Conservation (phyloP, 2,888 invertebrate genomes). For the Tenthredo mesomela region DNA sequence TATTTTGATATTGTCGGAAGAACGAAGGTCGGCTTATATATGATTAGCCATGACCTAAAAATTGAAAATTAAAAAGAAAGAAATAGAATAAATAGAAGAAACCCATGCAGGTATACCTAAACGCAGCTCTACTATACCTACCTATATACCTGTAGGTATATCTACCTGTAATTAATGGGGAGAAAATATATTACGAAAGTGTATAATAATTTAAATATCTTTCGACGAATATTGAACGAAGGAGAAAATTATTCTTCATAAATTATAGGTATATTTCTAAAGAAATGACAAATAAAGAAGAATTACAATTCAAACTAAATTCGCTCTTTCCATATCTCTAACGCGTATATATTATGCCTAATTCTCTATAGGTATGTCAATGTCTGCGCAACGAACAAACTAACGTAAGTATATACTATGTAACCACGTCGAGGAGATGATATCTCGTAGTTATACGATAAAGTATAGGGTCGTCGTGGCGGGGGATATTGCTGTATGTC, state of each 20-base stretch:
- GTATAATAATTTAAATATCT: too few species aligned
- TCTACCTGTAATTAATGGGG: too few species aligned
- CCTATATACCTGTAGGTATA: too few species aligned
- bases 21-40: not conserved
- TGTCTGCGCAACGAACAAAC: not conserved
- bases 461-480: not conserved
- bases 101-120: too few species aligned
- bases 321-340: too few species aligned
- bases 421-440: not conserved
- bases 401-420: not conserved
- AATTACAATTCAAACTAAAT: not conserved
- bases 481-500: constrained; percentile 21
- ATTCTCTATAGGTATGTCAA: not conserved
- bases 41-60: constrained; percentile 3
- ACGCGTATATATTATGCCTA: not conserved
- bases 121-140: too few species aligned
- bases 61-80: constrained; percentile 30
- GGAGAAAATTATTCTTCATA: too few species aligned
- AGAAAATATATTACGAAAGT: not conserved
- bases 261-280: not conserved
- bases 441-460: constrained; percentile 1
- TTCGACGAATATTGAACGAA: too few species aligned
- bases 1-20: constrained; percentile 20
- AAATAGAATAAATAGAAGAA: not conserved
- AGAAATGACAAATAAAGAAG: not conserved